Base-by-base conservation (phyloP, 2,888 invertebrate species). In the Trissoscelio sp. region DNA sequence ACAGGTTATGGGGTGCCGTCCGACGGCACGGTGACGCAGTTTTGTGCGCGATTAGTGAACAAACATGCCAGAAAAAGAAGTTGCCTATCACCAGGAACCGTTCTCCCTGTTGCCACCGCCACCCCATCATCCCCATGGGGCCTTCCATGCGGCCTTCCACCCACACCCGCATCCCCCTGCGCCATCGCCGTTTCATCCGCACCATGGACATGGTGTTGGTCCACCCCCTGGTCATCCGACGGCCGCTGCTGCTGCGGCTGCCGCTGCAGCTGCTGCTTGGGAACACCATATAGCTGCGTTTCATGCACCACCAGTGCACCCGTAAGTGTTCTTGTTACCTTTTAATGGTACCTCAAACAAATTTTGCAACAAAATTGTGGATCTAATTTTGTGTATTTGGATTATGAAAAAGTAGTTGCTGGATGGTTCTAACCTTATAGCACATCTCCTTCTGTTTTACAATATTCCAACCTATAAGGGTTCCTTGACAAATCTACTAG, bases 221-320 rank as follows among this genome's bases (percentile, higher is more conserved):
- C 89, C 88, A 18, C 88, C 87, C 80, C 89, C 88, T 3, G 87
- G 87, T 11, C 92, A 90, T 91, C 93, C 85, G 67, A 82, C 85
- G 85, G 75, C 88, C 69, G 86, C 90, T 84, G 60, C 88, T 73
- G 78, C 92, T 88, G 92, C 93, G 83, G 89, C 89, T 2, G 93
- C 89, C 1, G 90, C 93, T 73, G 93, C 93, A 83, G 92, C 93
- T 90, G 93, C 90, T 90, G 93, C 91, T 90, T 93, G 91, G 93
- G 93, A 91, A 90, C 94, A 92, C 93, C 93, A 95, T 89, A 94
- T 94, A 93, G 91, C 93, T 88, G 91, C 94, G 91, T 92, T 93
- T 92, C 82, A 93, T 92, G 83, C 93, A 3, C 91, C 90, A 28
- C 90, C 90, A 9, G 90, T 88, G 60, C 91, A 91, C 79, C 89